phyloP scores from a whole-genome alignment of 2,797 vertebrate species.

The Poecile montanus region DNA sequence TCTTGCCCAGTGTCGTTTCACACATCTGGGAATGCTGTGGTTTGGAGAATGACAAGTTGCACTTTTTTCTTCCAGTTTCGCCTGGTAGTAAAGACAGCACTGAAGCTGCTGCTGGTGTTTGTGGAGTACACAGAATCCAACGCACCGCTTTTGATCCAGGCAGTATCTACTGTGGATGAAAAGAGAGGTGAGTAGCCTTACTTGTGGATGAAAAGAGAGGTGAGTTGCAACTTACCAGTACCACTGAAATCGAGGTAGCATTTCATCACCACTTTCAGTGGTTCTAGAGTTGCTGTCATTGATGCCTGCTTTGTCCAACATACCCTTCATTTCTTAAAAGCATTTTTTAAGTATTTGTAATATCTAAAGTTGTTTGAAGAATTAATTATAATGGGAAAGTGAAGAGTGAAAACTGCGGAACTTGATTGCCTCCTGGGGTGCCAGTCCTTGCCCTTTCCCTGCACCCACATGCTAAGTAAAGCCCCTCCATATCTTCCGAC shows the following conservation, averaged over 20 bases:
- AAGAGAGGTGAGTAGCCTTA: slow-evolving; percentile 84
- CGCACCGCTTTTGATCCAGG: slow-evolving; percentile 86
- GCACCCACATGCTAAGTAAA: not conserved
- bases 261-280: not conserved
- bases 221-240: slow-evolving; percentile 46
- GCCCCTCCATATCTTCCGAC: rapidly evolving
- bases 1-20: not conserved
- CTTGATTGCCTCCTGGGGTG: rapidly evolving
- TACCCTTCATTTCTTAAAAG: not conserved
- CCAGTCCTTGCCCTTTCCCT: not conserved
- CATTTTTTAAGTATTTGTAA: not conserved
- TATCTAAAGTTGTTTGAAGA: not conserved
- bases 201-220: slow-evolving; percentile 86
- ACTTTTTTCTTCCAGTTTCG: slow-evolving; percentile 84
- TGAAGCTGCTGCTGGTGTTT: slow-evolving; percentile 95
- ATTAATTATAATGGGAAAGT: not conserved
- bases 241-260: not conserved
- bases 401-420: not conserved
- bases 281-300: not conserved
- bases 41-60: not conserved
- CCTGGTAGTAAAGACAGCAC: slow-evolving; percentile 93
- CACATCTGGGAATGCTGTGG: not conserved
- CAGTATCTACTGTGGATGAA: slow-evolving; percentile 84
- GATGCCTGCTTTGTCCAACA: not conserved
- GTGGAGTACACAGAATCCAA: slow-evolving; percentile 96